Conservation (phyloP, 64 coral and sea anemone species). For the Pachyseris speciosa region DNA sequence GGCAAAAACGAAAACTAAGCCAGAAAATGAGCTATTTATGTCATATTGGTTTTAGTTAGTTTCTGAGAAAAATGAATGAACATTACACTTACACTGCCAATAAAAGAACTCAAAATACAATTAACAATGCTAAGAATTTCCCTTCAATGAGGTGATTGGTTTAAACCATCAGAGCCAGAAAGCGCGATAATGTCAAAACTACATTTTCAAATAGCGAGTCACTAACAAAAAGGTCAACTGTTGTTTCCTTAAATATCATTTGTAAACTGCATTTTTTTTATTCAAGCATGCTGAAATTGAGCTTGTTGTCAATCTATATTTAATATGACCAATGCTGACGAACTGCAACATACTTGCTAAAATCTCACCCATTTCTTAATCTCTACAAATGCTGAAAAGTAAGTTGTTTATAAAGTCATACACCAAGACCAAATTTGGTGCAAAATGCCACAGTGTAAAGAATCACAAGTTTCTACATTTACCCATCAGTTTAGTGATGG, state of each 20-base stretch:
- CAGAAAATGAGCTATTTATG: background rate
- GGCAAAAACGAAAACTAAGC: slow-evolving; percentile 28
- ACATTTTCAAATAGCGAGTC: background rate
- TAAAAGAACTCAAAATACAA: background rate
- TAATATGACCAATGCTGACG: background rate
- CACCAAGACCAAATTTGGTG: no score
- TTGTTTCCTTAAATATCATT: background rate
- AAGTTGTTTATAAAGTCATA: no score
- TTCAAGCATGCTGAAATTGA: background rate
- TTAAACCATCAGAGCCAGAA: background rate
- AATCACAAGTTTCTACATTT: no score
- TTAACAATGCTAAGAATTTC: background rate
- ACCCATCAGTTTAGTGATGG: background rate
- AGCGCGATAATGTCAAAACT: background rate
- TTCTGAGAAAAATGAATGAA: slow-evolving; percentile 24
- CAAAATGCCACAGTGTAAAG: no score
- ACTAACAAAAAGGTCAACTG: background rate
- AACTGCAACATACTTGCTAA: background rate
- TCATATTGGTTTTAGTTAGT: background rate
- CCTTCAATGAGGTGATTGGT: background rate
- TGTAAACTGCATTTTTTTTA: background rate
- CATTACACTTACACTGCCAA: background rate
- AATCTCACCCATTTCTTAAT: background rate
- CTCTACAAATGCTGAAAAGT: background rate
- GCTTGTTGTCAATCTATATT: background rate